Base-by-base conservation (phyloP, 1,140 invertebrate species). In the Drosophila seguyi region DNA sequence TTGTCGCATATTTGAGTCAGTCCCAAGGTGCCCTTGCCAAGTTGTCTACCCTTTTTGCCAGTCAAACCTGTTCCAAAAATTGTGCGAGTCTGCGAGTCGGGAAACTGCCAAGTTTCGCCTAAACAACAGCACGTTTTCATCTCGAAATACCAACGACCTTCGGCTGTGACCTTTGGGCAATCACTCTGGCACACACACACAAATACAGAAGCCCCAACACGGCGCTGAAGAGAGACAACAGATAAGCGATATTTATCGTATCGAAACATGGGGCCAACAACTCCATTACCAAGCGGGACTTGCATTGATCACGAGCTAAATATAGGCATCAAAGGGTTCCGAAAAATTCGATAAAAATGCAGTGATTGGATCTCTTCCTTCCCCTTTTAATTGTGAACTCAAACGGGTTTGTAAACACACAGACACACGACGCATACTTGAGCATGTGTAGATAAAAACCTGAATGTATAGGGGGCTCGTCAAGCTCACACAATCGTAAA, bases 21-120 rank as follows among this genome's bases (percentile, higher is more conserved):
- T 86, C 57, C 79, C 83, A 87, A 87, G 83, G 83, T 87, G 83
- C 83, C 83, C 84, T 87, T 86, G 83, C 59, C 66, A 77, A 68
- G 29, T 38, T 59, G 59, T 42, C 57, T 44, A 29, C 55, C 55
- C 62, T 66, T 68, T 68, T 68, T 34, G 27, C 42, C 56, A 44
- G 53, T 53, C 69, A 69, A 87, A 83, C 83, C 79, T 80, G 83
- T 87, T 87, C 75, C 59, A 55, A 88, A 86, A 81, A 58, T 76
- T 52, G 63, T 77, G 45, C 22, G 44, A 47, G 22, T 25, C 44
- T 76, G 72, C 57, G 57, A 79, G 53, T 67, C 60, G 22, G 56
- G 60, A 41, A 41, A 57, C 20, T 57, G 39, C 27, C 58, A 66
- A 72, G 68, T 60, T 60, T 75, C 18, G 34, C 38, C 58, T 18